Percentiles rank a stretch among this genome's conserved stretches.
phyloP scores from a whole-genome alignment of 2,888 invertebrate genomes.

The Dysmachus trigonus region DNA sequence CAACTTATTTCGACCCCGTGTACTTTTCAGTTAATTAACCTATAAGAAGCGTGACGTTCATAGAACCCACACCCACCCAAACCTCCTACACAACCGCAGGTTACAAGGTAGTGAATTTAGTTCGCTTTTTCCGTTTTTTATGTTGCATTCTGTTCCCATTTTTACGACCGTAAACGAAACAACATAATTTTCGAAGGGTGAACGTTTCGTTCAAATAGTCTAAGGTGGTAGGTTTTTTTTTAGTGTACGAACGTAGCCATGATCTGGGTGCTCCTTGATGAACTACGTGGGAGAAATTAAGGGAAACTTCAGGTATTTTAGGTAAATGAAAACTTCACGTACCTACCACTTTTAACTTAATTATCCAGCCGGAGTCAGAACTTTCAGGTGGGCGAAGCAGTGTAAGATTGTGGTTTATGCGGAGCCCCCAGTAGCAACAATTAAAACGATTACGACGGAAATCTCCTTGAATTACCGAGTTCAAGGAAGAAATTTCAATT shows the following conservation, averaged over 20 bases:
- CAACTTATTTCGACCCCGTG: not conserved
- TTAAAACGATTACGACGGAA: not conserved
- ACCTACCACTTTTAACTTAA: not conserved
- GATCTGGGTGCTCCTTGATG: not conserved
- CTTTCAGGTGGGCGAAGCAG: not conserved
- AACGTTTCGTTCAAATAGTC: not conserved
- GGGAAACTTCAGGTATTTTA: not conserved
- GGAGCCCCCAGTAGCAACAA: not conserved
- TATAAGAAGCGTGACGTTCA: not conserved
- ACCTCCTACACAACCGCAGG: not conserved
- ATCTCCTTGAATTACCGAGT: not conserved
- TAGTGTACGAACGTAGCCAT: not conserved
- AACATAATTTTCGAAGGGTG: not conserved
- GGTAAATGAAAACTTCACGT: not conserved
- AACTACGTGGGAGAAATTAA: not conserved
- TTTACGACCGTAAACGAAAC: not conserved
- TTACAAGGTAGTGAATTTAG: not conserved
- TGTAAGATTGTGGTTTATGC: not conserved
- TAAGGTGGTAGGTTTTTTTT: not conserved
- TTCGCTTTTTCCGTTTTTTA: not conserved
- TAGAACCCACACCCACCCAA: not conserved
- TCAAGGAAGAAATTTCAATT: not conserved
- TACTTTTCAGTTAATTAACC: not conserved
- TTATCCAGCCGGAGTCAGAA: not conserved
- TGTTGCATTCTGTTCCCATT: not conserved